These are phyloP conservation scores for Oceanites oceanicus DNA, from an alignment of 2,113 vertebrate genomes.

Conservation along the genomic window DNA sequence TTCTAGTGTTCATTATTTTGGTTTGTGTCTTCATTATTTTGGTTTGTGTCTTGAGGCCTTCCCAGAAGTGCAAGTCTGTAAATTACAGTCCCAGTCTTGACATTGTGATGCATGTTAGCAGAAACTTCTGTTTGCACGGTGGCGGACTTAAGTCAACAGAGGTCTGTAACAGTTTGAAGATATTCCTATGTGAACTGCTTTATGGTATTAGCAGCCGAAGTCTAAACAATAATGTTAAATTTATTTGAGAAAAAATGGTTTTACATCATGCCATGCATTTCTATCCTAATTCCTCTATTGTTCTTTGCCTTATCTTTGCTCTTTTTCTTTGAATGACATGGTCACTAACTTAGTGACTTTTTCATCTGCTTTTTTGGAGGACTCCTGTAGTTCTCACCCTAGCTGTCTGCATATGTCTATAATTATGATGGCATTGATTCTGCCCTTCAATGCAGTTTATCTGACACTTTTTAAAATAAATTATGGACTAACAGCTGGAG, in stretches of 20 bases:
- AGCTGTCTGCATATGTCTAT: background rate
- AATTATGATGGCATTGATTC: background rate
- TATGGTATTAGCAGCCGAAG: background rate
- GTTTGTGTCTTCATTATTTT: constrained; percentile 28
- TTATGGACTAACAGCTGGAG: background rate
- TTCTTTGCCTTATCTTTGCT: background rate
- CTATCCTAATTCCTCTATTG: background rate
- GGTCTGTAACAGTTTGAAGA: background rate
- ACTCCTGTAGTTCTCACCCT: background rate
- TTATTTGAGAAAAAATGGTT: background rate
- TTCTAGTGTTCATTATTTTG: constrained; percentile 2
- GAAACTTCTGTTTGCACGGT: background rate
- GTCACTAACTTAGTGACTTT: background rate
- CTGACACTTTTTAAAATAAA: background rate
- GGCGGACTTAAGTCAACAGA: background rate
- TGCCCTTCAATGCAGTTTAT: background rate
- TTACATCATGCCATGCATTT: background rate
- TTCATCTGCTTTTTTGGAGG: background rate
- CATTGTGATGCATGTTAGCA: background rate
- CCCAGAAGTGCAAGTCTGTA: background rate
- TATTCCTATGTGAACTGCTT: background rate
- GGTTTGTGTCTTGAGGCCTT: background rate
- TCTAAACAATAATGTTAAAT: background rate
- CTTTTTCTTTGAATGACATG: background rate
- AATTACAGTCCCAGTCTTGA: background rate